Percentiles rank a stretch among this genome's conserved stretches.
Evolutionary conservation across 2,888 invertebrate genomes (phyloP).

Genomic region (Oscheius sp.): DNA sequence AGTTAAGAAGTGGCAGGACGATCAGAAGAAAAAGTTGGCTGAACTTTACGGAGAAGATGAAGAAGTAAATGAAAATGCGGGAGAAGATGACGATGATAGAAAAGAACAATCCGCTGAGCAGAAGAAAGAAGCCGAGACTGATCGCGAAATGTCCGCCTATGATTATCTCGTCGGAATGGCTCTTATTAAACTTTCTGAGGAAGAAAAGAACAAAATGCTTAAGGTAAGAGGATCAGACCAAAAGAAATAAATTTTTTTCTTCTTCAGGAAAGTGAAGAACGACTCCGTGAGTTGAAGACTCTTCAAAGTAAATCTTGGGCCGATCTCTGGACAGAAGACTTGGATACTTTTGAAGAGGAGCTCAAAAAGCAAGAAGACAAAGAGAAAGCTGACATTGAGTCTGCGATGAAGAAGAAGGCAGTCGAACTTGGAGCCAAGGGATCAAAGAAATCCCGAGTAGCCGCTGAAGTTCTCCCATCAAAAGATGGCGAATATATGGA

Average conservation of each 20-base stretch:
- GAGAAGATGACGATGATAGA: conserved; percentile 71
- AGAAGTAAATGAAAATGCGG: conserved; percentile 72
- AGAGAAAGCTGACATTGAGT: conserved; percentile 78
- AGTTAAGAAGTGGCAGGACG: conserved; percentile 78
- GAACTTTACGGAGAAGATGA: conserved; percentile 56
- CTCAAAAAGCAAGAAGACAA: conserved; percentile 61
- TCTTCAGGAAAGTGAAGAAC: conserved; percentile 52
- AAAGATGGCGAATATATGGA: conserved; percentile 56
- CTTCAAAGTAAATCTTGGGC: conserved; percentile 78
- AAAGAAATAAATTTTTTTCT: too few species aligned
- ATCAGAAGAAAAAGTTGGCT: conserved; percentile 73
- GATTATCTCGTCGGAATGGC: conserved; percentile 92
- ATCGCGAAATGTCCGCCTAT: conserved; percentile 75
- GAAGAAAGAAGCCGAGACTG: conserved; percentile 73
- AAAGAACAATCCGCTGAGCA: too few species aligned
- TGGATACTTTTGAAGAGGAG: conserved; percentile 75
- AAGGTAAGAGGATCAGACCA: too few species aligned
- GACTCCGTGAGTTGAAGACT: conserved; percentile 71
- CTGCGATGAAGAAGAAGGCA: conserved; percentile 75
- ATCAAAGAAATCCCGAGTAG: conserved; percentile 34
- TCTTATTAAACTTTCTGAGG: conserved; percentile 64
- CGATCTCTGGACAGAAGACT: conserved; percentile 87
- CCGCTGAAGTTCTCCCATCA: conserved; percentile 50
- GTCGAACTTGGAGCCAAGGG: conserved; percentile 49
- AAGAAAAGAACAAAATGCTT: conserved; percentile 69